Evolutionary conservation across 2,113 vertebrate species (phyloP), one percentile per base, ranked within the genome.

Genomic region (Synodontis membranacea): DNA sequence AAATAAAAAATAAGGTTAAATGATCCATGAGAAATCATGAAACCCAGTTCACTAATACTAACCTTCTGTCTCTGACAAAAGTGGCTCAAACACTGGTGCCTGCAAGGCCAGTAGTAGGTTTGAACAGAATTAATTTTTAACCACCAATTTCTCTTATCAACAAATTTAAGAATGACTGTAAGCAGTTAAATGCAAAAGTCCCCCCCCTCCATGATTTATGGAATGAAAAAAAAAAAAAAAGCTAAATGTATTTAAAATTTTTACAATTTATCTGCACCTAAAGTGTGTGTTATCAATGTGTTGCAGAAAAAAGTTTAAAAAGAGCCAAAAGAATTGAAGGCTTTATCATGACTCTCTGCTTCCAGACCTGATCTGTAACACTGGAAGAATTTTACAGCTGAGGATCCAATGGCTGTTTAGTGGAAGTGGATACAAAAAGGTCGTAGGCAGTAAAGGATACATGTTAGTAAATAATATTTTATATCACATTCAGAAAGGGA

Each of bases 1-100:
- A 76, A 39, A 66, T 76, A 48, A 70, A 84, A 84, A 84, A 56
- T 48, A 79, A 1, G 3, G 50, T 44, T 31, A 44, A 75, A 76
- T 34, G 39, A 46, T 23, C 17, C 52, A 60, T 7, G 19, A 44
- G 42, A 6, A 19, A 46, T 58, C 50, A 31, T 31, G 8, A 44
- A 44, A 75, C 2, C 23, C 42, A 37, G 34, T 6, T 58, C 3
- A 5, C 15, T 25, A 50, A 46, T 31, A 46, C 28, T 9, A 80
- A 42, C 21, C 50, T 25, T 58, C 21, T 39, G 19, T 80, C 76
- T 14, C 25, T 56, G 56, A 14, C 31, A 56, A 80, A 25, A 50
- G 11, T 14, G 15, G 4, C 1, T 75, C 42, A 78, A 19, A 31
- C 46, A 31, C 46, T 31, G 46, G 28, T 21, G 28, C 15, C n/a